phyloP scores from a whole-genome alignment of 1,140 invertebrate genomes.

The Hyphantria cunea region DNA sequence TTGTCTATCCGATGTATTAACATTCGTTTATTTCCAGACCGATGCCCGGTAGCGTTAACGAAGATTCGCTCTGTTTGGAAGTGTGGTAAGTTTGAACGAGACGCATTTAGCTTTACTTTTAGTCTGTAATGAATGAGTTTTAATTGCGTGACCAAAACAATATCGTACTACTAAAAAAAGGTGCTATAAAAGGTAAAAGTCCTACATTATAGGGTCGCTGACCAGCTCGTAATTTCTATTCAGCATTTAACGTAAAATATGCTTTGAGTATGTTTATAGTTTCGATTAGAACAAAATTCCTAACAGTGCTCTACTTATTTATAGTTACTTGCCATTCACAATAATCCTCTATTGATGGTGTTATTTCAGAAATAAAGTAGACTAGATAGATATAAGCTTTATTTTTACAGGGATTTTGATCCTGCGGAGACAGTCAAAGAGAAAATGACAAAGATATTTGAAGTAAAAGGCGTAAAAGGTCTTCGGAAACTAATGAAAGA shows the following conservation, averaged over 20 bases:
- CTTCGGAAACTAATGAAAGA: constrained; percentile 95
- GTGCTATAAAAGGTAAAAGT: constrained; percentile 4
- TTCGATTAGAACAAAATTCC: neutral
- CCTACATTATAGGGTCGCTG: neutral
- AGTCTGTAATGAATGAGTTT: constrained; percentile 9
- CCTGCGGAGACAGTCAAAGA: constrained; percentile 94
- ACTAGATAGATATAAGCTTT: too few relatives aligned
- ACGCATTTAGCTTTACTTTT: neutral
- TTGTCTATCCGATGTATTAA: too few relatives aligned
- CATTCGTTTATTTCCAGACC: constrained; percentile 81
- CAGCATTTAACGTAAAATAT: neutral
- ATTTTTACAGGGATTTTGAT: constrained; percentile 89
- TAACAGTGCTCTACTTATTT: neutral
- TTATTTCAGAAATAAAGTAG: neutral
- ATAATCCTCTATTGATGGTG: neutral
- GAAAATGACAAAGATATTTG: constrained; percentile 92
- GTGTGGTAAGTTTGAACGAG: constrained; percentile 84
- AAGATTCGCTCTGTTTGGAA: constrained; percentile 87
- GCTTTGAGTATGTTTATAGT: neutral
- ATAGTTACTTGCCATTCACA: neutral
- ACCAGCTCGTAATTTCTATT: constrained; percentile 4
- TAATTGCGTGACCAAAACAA: constrained; percentile 26
- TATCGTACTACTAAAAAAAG: constrained; percentile 9
- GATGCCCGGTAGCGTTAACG: constrained; percentile 83
- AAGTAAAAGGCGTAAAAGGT: constrained; percentile 92